Evolutionary conservation across 2,797 vertebrate species (phyloP).

Genomic region (Cyclura pinguis): DNA sequence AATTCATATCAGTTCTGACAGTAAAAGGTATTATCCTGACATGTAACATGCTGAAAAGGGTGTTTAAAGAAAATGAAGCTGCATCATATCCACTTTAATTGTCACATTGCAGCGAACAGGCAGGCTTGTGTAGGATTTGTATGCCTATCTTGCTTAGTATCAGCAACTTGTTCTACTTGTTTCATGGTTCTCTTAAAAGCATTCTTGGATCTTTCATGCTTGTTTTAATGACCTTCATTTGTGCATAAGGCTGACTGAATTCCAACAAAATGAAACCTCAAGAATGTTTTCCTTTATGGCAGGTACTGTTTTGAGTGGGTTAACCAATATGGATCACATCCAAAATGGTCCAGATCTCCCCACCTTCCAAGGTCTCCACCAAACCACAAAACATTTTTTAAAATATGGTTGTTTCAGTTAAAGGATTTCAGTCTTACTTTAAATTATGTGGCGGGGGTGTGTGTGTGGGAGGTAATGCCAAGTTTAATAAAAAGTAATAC

Average conservation of each 20-base stretch:
- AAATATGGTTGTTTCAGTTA: constrained; percentile 34
- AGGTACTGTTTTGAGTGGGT: background rate
- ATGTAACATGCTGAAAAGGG: background rate
- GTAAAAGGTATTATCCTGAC: constrained; percentile 27
- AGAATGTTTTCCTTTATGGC: background rate
- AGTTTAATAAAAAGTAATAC: constrained; percentile 39
- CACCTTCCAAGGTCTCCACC: background rate
- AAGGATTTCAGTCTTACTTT: constrained; percentile 14
- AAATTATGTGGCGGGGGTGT: background rate
- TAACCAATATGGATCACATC: background rate
- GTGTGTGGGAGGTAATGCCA: background rate
- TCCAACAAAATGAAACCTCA: constrained; percentile 15
- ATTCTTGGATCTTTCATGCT: constrained; percentile 18
- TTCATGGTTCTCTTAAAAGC: background rate
- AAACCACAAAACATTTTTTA: constrained; percentile 18
- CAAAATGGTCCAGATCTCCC: background rate
- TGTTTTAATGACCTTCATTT: constrained; percentile 29
- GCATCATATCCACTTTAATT: constrained; percentile 38
- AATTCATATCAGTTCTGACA: constrained; percentile 36
- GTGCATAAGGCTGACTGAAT: constrained; percentile 22
- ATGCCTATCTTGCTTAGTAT: constrained; percentile 22
- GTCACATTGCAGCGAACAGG: constrained; percentile 19
- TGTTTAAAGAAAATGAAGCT: constrained; percentile 45
- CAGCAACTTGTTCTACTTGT: constrained; percentile 5
- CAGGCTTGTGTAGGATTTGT: background rate